A percentile compares a stretch with the other conserved stretches of the same genome.
Evolutionary conservation across 2,113 vertebrate genomes (phyloP).

Genomic region (Melospiza georgiana): DNA sequence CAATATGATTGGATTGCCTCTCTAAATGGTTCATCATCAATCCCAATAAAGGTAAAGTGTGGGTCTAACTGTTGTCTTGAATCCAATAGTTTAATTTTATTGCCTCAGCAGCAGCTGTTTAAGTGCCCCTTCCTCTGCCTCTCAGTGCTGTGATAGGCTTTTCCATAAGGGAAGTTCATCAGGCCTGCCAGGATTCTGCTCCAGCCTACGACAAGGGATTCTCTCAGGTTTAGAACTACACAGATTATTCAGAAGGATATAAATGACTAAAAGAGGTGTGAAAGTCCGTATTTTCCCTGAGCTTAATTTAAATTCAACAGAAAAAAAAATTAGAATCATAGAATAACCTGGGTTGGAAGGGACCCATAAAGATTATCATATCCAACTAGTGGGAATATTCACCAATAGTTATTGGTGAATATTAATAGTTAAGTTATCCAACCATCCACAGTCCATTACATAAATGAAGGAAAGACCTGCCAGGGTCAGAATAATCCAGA

Average conservation of each 20-base stretch:
- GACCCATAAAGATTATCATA: background rate
- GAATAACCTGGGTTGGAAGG: background rate
- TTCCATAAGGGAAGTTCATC: background rate
- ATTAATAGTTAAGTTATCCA: background rate
- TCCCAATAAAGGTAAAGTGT: slow-evolving; percentile 12
- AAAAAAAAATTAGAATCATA: background rate
- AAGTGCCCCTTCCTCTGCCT: background rate
- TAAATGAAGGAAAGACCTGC: background rate
- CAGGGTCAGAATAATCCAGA: background rate
- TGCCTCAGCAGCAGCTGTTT: slow-evolving; percentile 30
- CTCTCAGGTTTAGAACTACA: background rate
- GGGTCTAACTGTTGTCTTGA: slow-evolving; percentile 22
- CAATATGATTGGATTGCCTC: background rate
- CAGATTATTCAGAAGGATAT: background rate
- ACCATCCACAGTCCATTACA: background rate
- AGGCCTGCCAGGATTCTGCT: background rate
- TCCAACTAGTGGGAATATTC: background rate
- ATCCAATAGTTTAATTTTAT: slow-evolving; percentile 23
- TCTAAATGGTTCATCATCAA: slow-evolving; percentile 25
- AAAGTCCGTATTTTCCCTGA: background rate
- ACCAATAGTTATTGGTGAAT: background rate
- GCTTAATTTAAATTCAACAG: background rate
- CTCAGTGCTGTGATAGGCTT: background rate
- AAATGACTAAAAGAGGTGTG: background rate
- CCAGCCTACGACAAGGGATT: background rate